phyloP scores from a whole-genome alignment of 2,797 vertebrate species.

The Nannoperca australis region DNA sequence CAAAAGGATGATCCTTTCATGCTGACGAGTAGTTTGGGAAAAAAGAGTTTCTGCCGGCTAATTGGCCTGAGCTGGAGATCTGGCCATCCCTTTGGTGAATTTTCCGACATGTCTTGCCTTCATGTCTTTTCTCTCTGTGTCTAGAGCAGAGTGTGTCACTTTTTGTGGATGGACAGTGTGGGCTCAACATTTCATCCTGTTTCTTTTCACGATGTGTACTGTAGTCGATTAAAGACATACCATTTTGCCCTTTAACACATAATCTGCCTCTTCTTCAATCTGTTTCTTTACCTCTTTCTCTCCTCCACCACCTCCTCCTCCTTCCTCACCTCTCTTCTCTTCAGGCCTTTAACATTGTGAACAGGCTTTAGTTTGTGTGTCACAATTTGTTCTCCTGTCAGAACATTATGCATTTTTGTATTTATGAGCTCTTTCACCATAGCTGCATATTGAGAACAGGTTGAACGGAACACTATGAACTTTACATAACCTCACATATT shows the following conservation, averaged over 20 bases:
- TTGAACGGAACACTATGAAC: constrained; percentile 46
- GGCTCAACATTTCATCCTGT: constrained; percentile 60
- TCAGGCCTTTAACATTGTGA: constrained; percentile 27
- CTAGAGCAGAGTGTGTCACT: constrained; percentile 56
- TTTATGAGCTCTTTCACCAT: constrained; percentile 36
- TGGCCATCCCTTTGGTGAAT: constrained; percentile 76
- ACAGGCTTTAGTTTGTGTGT: constrained; percentile 49
- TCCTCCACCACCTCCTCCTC: constrained; percentile 8
- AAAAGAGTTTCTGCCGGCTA: constrained; percentile 72
- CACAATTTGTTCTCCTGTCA: constrained; percentile 57
- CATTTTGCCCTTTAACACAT: constrained; percentile 62
- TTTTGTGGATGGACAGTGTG: constrained; percentile 56
- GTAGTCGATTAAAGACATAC: constrained; percentile 65
- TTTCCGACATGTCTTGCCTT: constrained; percentile 71
- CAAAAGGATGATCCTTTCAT: constrained; percentile 78
- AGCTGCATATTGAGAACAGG: constrained; percentile 40
- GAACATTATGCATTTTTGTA: constrained; percentile 53
- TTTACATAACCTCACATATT: constrained; percentile 36
- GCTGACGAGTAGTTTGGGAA: constrained; percentile 67
- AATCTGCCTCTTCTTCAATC: constrained; percentile 41
- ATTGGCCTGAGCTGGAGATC: constrained; percentile 79
- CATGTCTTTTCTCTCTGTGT: constrained; percentile 63
- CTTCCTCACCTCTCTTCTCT: constrained; percentile 10
- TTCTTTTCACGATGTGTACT: constrained; percentile 57
- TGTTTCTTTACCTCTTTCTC: constrained; percentile 26